These are phyloP conservation scores for Grus americana DNA, from an alignment of 2,113 vertebrate species.

Conservation along the genomic window DNA sequence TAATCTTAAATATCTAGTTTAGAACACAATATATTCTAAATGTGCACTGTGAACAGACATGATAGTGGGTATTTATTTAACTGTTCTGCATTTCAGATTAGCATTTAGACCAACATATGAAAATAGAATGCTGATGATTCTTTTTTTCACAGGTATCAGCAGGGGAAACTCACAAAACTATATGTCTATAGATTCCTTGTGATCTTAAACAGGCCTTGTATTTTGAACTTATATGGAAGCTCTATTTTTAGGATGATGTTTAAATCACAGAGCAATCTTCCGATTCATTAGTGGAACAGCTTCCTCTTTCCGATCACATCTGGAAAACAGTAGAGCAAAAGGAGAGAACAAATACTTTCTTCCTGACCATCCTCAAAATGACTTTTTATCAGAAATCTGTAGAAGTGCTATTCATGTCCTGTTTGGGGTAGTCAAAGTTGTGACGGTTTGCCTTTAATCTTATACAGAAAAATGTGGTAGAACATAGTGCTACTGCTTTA, in stretches of 20 bases:
- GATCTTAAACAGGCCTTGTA: neutral
- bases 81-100: neutral
- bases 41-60: fast-evolving
- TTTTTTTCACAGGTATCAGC: neutral
- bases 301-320: neutral
- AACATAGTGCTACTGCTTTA: neutral
- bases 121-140: neutral
- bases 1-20: neutral
- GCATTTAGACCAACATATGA: neutral
- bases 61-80: neutral
- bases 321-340: neutral
- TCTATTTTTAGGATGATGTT: neutral
- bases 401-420: neutral
- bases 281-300: constrained; percentile 1
- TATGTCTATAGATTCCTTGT: neutral
- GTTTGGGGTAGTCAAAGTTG: neutral
- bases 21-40: neutral
- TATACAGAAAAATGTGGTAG: neutral
- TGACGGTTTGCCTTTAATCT: neutral
- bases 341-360: neutral
- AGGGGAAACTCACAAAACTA: neutral
- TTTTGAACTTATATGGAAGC: neutral
- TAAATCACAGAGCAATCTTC: constrained; percentile 14
- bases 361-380: neutral
- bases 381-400: neutral